phyloP scores from a whole-genome alignment of 2,888 invertebrate species.

The Xanthorhoe spadicearia region DNA sequence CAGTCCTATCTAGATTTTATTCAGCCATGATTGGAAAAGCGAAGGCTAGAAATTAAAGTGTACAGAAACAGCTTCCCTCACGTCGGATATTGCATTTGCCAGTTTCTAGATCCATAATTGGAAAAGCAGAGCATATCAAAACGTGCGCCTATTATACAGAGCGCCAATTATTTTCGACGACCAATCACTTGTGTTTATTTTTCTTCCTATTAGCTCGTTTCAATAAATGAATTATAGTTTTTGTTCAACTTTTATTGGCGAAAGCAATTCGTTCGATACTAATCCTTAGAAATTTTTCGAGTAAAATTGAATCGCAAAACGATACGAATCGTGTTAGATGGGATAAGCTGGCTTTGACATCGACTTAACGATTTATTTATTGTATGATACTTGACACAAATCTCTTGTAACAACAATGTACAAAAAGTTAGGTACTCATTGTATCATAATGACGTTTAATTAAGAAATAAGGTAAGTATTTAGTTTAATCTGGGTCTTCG shows the following conservation, averaged over 20 bases:
- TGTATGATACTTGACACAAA: no score
- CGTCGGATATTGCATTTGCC: neutral
- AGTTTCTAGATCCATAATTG: conserved; percentile 1
- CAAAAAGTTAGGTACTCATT: no score
- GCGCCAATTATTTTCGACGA: no score
- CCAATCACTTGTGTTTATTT: no score
- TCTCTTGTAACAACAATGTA: no score
- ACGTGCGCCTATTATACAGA: neutral
- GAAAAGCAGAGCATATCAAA: neutral
- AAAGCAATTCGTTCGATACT: neutral
- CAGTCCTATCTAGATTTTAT: neutral
- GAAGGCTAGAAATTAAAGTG: neutral
- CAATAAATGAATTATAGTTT: no score
- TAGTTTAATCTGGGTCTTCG: neutral
- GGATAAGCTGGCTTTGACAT: neutral
- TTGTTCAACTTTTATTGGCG: neutral
- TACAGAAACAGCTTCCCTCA: neutral
- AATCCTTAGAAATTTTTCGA: neutral
- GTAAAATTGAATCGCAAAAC: neutral
- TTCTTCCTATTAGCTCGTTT: neutral
- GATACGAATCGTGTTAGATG: neutral
- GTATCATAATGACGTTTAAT: neutral
- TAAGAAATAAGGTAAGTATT: neutral
- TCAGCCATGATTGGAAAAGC: conserved; percentile 5
- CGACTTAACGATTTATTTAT: no score